Percentiles rank a stretch among this genome's conserved stretches.
phyloP scores from a whole-genome alignment of 2,888 invertebrate species.

The Clepsis dumicolana region DNA sequence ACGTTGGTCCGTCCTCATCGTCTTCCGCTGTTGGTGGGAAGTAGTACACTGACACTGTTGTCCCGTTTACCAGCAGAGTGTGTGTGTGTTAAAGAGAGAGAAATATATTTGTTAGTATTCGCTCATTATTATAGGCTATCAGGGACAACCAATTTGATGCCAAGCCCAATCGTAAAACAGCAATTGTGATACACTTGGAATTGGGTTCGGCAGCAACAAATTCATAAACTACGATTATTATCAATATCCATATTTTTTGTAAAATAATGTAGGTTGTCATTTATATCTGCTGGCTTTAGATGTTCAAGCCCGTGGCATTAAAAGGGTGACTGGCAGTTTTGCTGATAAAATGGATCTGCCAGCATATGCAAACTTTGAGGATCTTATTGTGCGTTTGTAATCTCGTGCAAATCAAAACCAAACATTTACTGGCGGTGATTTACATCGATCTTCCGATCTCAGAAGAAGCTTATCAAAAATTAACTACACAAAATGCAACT shows the following conservation, averaged over 20 bases:
- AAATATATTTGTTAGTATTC: slow-evolving; percentile 84
- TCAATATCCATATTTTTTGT: slow-evolving; percentile 85
- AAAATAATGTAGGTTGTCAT: slow-evolving; percentile 78
- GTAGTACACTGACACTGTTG: slow-evolving; percentile 98
- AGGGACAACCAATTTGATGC: slow-evolving; percentile 40
- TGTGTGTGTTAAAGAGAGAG: slow-evolving; percentile 78
- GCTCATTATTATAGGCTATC: slow-evolving; percentile 76
- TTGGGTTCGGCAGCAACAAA: slow-evolving; percentile 30
- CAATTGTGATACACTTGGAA: slow-evolving; percentile 1
- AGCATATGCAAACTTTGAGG: slow-evolving; percentile 27
- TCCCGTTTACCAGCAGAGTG: slow-evolving; percentile 85
- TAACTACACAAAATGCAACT: slow-evolving; percentile 58
- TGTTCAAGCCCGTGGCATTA: slow-evolving; percentile 52
- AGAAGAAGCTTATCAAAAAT: slow-evolving; percentile 54
- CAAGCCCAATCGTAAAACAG: slow-evolving; percentile 42
- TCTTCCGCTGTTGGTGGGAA: slow-evolving; percentile 95
- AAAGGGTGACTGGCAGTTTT: slow-evolving; percentile 33
- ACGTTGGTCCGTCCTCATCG: slow-evolving; percentile 96
- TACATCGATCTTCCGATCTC: slow-evolving; percentile 45
- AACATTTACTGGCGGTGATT: slow-evolving; percentile 61
- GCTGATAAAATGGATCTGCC: slow-evolving; percentile 26
- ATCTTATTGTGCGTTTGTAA: slow-evolving; percentile 53
- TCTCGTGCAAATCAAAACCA: slow-evolving; percentile 72
- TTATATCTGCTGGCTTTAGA: slow-evolving; percentile 60
- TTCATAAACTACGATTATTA: slow-evolving; percentile 53